Percentiles rank a stretch among this genome's conserved stretches.
phyloP scores from a whole-genome alignment of 1,140 invertebrate species.

The Maniola jurtina region DNA sequence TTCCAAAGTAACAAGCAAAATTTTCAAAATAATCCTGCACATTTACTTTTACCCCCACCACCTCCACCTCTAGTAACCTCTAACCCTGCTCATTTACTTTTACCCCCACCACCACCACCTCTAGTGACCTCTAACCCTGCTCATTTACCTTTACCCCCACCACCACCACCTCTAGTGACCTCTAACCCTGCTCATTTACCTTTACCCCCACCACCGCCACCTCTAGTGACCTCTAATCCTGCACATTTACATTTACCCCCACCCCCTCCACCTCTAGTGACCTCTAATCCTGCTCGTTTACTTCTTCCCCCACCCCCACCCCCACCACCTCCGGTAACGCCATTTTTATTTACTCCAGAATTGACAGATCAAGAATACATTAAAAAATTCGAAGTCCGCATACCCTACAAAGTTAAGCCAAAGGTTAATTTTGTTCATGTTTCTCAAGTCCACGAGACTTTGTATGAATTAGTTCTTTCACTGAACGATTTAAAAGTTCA shows the following conservation, averaged over 20 bases:
- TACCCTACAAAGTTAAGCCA: slow-evolving; percentile 26
- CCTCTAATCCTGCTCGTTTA: too few relatives aligned
- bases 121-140: slow-evolving; percentile 23
- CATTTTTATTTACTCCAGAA: slow-evolving; percentile 20
- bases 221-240: slow-evolving; percentile 26
- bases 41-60: slow-evolving; percentile 41
- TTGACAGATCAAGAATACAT: slow-evolving; percentile 55
- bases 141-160: slow-evolving; percentile 40
- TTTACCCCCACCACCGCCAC: slow-evolving; percentile 41
- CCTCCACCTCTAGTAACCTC: slow-evolving; percentile 35
- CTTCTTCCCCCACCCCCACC: too few relatives aligned
- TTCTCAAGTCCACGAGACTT: slow-evolving; percentile 54
- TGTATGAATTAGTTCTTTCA: slow-evolving; percentile 46
- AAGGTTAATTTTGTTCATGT: slow-evolving; percentile 34
- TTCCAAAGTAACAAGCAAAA: slow-evolving; percentile 51
- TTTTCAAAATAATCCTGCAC: slow-evolving; percentile 24
- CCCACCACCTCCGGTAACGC: slow-evolving; percentile 17
- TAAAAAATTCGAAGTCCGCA: slow-evolving; percentile 46
- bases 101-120: slow-evolving; percentile 42
- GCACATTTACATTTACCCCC: slow-evolving; percentile 17
- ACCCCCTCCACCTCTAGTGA: too few relatives aligned
- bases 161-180: slow-evolving; percentile 35
- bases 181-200: slow-evolving; percentile 32
- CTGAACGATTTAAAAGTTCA: slow-evolving; percentile 70
- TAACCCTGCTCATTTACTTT: slow-evolving; percentile 33